Evolutionary conservation across 2,888 invertebrate species (phyloP).

Genomic region (Pherbina coryleti): DNA sequence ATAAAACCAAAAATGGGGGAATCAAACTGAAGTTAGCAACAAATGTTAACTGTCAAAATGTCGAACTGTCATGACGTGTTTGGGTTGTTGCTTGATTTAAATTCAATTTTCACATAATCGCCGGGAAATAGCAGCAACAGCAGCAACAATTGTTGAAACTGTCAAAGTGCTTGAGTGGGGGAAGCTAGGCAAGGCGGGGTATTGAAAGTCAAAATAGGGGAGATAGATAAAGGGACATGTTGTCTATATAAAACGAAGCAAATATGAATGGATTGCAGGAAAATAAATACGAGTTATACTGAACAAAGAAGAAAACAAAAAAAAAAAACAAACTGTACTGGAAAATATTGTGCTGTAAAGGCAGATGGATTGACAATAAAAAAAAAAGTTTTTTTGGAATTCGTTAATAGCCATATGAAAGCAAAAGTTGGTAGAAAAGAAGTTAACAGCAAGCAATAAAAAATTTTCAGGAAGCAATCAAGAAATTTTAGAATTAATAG

Average conservation of each 20-base stretch:
- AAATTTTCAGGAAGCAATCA: no score
- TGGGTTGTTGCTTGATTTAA: constrained; percentile 16
- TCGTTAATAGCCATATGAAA: no score
- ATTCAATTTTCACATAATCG: constrained; percentile 27
- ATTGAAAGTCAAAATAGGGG: not conserved
- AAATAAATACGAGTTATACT: not conserved
- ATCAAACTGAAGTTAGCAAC: constrained; percentile 1
- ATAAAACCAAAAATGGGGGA: not conserved
- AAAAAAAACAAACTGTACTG: not conserved
- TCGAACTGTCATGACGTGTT: constrained; percentile 34
- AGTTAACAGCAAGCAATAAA: no score
- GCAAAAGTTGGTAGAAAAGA: no score
- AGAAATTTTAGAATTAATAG: no score
- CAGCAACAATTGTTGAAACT: constrained; percentile 15
- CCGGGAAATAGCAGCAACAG: not conserved
- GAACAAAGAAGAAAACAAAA: not conserved
- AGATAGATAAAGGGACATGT: not conserved
- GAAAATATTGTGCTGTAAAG: not conserved
- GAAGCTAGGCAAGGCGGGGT: not conserved
- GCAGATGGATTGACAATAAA: not conserved
- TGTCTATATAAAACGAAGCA: not conserved
- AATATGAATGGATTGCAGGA: not conserved
- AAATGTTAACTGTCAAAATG: constrained; percentile 35
- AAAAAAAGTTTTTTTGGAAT: no score
- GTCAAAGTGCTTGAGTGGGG: not conserved